Evolutionary conservation across 2,113 vertebrate species (phyloP).

Genomic region (Myrmecobius fasciatus): DNA sequence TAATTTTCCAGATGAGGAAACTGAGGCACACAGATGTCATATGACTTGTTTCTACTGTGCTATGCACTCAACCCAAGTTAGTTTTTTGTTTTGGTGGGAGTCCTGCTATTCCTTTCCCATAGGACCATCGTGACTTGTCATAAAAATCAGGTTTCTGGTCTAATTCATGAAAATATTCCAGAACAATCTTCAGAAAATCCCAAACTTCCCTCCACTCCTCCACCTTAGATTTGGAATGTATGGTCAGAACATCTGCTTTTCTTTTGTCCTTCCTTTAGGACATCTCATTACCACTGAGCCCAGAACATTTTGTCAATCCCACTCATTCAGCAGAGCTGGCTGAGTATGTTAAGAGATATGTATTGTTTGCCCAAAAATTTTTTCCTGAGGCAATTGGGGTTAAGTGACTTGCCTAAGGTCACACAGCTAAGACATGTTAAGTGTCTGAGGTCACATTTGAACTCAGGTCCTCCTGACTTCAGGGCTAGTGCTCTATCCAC

Average conservation of each 20-base stretch:
- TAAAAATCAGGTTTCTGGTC: not conserved
- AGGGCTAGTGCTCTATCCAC: too few relatives aligned
- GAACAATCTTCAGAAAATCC: not conserved
- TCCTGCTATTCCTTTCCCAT: not conserved
- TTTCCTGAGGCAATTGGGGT: too few relatives aligned
- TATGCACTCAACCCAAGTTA: not conserved
- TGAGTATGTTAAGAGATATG: not conserved
- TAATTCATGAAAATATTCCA: not conserved
- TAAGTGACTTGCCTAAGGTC: too few relatives aligned
- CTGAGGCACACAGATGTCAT: not conserved
- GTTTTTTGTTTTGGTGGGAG: not conserved
- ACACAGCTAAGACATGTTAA: too few relatives aligned
- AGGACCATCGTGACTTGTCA: not conserved
- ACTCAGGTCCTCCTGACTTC: too few relatives aligned
- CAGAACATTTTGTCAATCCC: not conserved
- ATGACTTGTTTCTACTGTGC: not conserved
- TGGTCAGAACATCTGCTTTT: not conserved
- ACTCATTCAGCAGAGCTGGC: not conserved
- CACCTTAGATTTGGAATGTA: not conserved
- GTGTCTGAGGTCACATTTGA: too few relatives aligned
- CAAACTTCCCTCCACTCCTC: not conserved
- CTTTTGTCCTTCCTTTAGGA: not conserved
- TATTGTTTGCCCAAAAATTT: not conserved
- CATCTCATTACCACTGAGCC: not conserved
- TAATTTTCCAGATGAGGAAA: not conserved